A percentile compares a stretch with the other conserved stretches of the same genome.
phyloP scores from a whole-genome alignment of 2,888 invertebrate species.

The Epinotia demarniana region DNA sequence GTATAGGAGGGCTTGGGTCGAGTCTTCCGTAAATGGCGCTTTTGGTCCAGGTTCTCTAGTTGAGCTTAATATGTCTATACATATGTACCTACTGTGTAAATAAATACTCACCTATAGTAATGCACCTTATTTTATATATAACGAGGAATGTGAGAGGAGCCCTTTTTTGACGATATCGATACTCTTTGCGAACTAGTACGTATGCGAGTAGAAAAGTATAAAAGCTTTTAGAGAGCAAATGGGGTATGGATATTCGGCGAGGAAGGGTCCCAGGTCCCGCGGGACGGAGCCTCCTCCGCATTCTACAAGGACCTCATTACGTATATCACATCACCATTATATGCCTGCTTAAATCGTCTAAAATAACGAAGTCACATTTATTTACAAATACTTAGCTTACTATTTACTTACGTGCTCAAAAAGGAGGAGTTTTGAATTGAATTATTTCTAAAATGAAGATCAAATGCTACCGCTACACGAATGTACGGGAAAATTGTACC shows the following conservation, averaged over 20 bases:
- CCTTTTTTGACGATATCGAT: constrained; percentile 55
- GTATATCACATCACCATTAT: constrained; percentile 51
- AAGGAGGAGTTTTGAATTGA: neutral
- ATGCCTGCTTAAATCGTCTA: constrained; percentile 25
- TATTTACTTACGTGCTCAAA: neutral
- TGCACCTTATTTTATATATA: constrained; percentile 16
- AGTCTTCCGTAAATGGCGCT: no score
- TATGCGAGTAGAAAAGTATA: constrained; percentile 54
- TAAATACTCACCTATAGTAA: neutral
- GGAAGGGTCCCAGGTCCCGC: constrained; percentile 60
- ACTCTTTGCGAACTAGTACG: constrained; percentile 53
- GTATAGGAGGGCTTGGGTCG: no score
- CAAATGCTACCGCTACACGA: neutral
- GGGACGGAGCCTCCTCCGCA: constrained; percentile 53
- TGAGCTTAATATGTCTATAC: no score
- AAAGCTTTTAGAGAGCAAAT: constrained; percentile 62
- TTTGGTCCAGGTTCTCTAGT: no score
- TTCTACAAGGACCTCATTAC: constrained; percentile 58
- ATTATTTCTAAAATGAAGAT: neutral
- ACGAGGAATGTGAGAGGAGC: constrained; percentile 51
- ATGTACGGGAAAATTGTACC: neutral
- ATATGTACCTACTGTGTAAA: no score
- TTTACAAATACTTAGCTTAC: neutral
- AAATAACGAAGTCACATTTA: constrained; percentile 16
- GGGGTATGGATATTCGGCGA: constrained; percentile 59